Evolutionary conservation across 2,113 vertebrate genomes (phyloP).

Genomic region (Holacanthus passer): DNA sequence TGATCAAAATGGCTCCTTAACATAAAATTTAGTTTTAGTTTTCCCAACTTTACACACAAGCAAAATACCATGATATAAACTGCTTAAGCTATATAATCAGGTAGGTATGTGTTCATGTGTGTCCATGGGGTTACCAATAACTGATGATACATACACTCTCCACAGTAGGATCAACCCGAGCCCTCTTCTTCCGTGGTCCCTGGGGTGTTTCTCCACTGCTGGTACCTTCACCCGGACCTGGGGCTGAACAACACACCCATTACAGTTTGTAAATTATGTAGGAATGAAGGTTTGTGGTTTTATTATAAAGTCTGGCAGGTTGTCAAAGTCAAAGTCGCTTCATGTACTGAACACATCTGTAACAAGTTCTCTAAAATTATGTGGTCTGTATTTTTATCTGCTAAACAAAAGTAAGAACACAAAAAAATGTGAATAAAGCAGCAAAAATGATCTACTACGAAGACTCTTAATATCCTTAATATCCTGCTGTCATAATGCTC

Average conservation of each 20-base stretch:
- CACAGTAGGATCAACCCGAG: constrained; percentile 95
- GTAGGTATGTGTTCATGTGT: not conserved
- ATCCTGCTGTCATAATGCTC: not conserved
- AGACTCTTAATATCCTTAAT: not conserved
- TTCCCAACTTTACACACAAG: not conserved
- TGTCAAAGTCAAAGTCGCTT: not conserved
- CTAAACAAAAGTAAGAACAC: not conserved
- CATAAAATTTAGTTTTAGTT: not conserved
- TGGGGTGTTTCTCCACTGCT: constrained; percentile 94
- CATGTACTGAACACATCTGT: not conserved
- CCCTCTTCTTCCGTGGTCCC: constrained; percentile 97
- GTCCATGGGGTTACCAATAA: not conserved
- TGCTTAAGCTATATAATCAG: not conserved
- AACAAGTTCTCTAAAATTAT: not conserved
- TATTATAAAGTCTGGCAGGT: not conserved
- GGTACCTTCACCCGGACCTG: constrained; percentile 94
- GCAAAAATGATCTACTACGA: not conserved
- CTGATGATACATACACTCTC: constrained; percentile 89
- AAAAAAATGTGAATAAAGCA: not conserved
- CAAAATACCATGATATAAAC: not conserved
- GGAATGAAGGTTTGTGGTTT: not conserved
- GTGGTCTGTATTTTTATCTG: not conserved
- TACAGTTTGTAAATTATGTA: not conserved
- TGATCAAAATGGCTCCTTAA: not conserved
- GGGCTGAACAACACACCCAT: constrained; percentile 80